phyloP scores from a whole-genome alignment of 2,888 invertebrate species.

The Dicranocentrus wangi region DNA sequence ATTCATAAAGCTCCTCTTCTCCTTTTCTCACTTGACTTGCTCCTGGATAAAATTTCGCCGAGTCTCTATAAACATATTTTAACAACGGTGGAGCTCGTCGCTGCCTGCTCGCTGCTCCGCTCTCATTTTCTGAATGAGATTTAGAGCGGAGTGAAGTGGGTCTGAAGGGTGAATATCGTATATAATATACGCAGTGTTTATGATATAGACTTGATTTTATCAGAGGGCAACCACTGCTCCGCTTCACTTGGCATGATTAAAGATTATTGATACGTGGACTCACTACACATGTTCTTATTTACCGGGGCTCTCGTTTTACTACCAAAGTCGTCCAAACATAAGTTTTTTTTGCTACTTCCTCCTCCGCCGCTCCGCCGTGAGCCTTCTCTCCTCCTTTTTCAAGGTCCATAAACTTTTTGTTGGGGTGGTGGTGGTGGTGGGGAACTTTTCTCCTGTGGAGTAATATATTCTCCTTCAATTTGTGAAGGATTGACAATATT shows the following conservation, averaged over 20 bases:
- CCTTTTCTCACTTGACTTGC: conserved; percentile 2
- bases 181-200: too few species aligned
- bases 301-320: not conserved
- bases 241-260: conserved; percentile 29
- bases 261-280: conserved; percentile 23
- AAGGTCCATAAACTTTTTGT: conserved; percentile 31
- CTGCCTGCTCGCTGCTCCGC: not conserved
- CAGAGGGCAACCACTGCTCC: conserved; percentile 1
- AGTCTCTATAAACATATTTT: too few species aligned
- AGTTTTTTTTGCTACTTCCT: not conserved
- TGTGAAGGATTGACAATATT: conserved; percentile 59
- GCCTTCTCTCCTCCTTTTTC: conserved; percentile 3
- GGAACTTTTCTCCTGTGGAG: not conserved
- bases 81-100: too few species aligned
- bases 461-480: conserved; percentile 49
- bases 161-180: not conserved
- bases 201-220: conserved; percentile 31
- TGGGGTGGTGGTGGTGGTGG: conserved; percentile 19
- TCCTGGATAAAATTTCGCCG: not conserved
- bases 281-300: not conserved
- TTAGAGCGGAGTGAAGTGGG: conserved; percentile 4
- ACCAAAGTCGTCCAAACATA: not conserved
- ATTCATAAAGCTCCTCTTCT: not conserved
- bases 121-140: conserved; percentile 38
- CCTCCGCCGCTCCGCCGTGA: too few species aligned